Base-by-base conservation (phyloP, 2,888 invertebrate species). In the Rugalucina vietnamica region DNA sequence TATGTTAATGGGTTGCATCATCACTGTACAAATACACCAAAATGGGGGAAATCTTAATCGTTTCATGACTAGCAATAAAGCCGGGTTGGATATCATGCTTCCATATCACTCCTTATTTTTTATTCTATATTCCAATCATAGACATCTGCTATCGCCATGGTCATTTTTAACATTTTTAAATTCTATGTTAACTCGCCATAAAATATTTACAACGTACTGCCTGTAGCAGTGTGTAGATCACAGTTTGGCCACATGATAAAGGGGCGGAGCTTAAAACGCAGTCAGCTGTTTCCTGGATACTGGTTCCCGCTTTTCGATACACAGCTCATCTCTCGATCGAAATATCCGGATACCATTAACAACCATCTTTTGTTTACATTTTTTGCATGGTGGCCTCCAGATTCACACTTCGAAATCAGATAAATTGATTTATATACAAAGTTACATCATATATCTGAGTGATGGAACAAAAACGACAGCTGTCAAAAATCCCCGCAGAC, bases 401-500 rank as follows among this genome's bases (percentile, higher is more conserved):
- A 27, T 60, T 27, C 5, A 29, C 4, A 29, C n/a, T n/a, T n/a
- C n/a, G n/a, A n/a, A n/a, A n/a, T n/a, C 8, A 60, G 29, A 60
- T 60, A 60, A 27, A 60, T 60, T 65, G 24, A 65, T 10, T 65
- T 2, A 34, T 1, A 8, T 34, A 60, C 34, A 12, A 65, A 4
- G 65, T 65, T 65, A n/a, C 65, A 18, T 65, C 65, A 65, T 24
- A 43, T 21, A n/a, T 18, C 34, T 34, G 65, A n/a, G n/a, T 34
- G 12, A 65, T 65, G 65, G 65, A 65, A 65, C 34, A 65, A 34
- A 34, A 65, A 34, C 1, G 24, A 39, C 24, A 10, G 43, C 21
- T 49, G 29, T 77, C 81, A 0, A 75, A 65, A 27, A 84, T 88
- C 24, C 85, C 85, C 1, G 74, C 81, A 76, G 88, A 92, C 79